Evolutionary conservation across 2,113 vertebrate genomes (phyloP).

Genomic region (Peucedramus taeniatus): DNA sequence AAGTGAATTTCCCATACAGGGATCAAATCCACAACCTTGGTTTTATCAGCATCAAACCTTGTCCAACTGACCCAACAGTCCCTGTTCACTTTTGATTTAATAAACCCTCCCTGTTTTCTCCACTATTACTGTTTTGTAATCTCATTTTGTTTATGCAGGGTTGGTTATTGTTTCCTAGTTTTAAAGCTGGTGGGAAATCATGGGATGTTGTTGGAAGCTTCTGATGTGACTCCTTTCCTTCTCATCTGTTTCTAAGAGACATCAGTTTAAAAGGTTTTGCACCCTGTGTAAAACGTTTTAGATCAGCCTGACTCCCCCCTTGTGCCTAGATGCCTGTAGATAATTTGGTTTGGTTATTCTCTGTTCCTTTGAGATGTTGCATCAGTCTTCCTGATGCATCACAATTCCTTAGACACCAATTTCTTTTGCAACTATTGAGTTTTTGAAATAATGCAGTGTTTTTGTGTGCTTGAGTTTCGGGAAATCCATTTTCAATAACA

Average conservation of each 20-base stretch:
- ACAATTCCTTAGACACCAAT: neutral
- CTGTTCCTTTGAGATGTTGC: neutral
- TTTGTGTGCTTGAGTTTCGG: neutral
- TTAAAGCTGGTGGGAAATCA: neutral
- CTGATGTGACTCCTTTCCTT: neutral
- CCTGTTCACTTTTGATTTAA: neutral
- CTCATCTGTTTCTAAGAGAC: neutral
- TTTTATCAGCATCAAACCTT: neutral
- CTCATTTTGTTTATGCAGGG: neutral
- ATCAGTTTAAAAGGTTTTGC: too few species aligned
- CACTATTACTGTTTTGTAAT: neutral
- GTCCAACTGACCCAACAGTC: neutral
- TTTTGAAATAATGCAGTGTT: neutral
- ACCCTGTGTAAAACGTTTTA: neutral
- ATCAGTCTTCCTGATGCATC: neutral
- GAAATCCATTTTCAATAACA: neutral
- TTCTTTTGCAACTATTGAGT: neutral
- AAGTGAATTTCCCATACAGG: neutral
- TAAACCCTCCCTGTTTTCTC: neutral
- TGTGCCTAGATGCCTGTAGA: neutral
- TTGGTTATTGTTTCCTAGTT: neutral
- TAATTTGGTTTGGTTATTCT: neutral
- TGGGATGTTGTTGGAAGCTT: neutral
- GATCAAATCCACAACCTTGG: neutral
- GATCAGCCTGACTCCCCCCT: neutral